These are phyloP conservation scores for Suillia variegata DNA, from an alignment of 2,888 invertebrate genomes.

Conservation along the genomic window DNA sequence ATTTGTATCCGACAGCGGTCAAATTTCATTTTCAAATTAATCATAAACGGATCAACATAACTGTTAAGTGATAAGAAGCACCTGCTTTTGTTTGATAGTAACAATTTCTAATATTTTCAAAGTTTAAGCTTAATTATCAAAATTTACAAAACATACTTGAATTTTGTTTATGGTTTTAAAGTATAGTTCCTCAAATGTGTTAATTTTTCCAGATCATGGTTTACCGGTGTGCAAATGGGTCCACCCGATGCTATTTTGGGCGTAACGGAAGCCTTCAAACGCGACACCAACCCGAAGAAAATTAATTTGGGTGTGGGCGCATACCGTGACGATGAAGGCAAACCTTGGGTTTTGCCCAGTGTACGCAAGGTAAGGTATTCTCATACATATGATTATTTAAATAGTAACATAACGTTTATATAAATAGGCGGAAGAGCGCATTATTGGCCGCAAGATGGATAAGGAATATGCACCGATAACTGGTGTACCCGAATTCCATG, in stretches of 20 bases:
- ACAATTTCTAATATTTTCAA: no score
- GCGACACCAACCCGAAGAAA: slow-evolving; percentile 88
- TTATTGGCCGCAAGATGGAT: slow-evolving; percentile 74
- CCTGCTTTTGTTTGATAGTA: neutral
- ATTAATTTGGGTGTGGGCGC: slow-evolving; percentile 97
- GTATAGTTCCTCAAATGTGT: no score
- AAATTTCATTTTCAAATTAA: no score
- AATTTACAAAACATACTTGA: neutral
- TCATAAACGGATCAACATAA: no score
- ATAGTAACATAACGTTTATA: neutral
- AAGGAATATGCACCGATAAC: slow-evolving; percentile 95
- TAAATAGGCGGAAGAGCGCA: slow-evolving; percentile 78
- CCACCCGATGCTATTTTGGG: slow-evolving; percentile 98
- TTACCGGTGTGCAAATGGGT: slow-evolving; percentile 90
- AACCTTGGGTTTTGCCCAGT: slow-evolving; percentile 91
- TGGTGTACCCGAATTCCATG: slow-evolving; percentile 83
- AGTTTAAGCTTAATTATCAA: no score
- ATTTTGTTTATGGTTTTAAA: no score
- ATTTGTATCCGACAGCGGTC: no score
- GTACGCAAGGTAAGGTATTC: slow-evolving; percentile 78
- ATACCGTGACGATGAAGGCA: slow-evolving; percentile 96
- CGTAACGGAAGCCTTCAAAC: slow-evolving; percentile 94
- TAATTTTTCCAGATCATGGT: slow-evolving; percentile 74
- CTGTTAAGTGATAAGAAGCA: neutral
- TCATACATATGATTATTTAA: slow-evolving; percentile 11